Conservation (phyloP, 2,888 invertebrate species). For the Xestia ashworthii region DNA sequence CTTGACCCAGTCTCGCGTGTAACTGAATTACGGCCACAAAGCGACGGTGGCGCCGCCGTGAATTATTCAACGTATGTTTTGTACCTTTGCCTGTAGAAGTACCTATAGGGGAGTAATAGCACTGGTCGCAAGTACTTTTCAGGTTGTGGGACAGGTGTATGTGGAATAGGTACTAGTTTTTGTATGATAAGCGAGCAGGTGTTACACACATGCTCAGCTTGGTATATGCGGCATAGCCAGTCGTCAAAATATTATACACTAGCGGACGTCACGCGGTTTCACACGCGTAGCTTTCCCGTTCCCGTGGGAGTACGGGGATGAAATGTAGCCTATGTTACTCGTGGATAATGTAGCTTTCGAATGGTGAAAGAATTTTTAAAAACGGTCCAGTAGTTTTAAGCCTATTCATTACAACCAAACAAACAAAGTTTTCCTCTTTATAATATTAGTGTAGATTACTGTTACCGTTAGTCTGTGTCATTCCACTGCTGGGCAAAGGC, state of each 20-base stretch:
- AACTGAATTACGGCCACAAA: conserved; percentile 80
- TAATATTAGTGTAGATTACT: no score
- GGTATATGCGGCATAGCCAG: background rate
- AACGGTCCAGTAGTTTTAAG: no score
- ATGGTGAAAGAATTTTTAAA: no score
- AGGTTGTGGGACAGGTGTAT: background rate
- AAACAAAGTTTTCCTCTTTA: no score
- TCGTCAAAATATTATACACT: background rate
- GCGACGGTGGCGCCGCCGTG: conserved; percentile 70
- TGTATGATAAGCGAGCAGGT: background rate
- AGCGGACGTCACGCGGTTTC: no score
- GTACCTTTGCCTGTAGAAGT: conserved; percentile 59
- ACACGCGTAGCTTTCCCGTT: no score
- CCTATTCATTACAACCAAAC: no score
- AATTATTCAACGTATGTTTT: conserved; percentile 81
- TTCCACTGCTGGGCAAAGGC: no score
- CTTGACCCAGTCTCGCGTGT: conserved; percentile 68
- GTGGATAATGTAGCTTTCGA: no score
- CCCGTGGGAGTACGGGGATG: no score
- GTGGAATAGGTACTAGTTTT: background rate
- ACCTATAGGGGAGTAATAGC: conserved; percentile 20
- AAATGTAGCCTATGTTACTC: no score
- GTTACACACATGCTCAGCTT: background rate
- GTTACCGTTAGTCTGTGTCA: no score
- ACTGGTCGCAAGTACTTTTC: conserved; percentile 25